Evolutionary conservation across 2,888 invertebrate species (phyloP), one percentile per base, ranked within the genome.

Genomic region (Thymelicus lineola): DNA sequence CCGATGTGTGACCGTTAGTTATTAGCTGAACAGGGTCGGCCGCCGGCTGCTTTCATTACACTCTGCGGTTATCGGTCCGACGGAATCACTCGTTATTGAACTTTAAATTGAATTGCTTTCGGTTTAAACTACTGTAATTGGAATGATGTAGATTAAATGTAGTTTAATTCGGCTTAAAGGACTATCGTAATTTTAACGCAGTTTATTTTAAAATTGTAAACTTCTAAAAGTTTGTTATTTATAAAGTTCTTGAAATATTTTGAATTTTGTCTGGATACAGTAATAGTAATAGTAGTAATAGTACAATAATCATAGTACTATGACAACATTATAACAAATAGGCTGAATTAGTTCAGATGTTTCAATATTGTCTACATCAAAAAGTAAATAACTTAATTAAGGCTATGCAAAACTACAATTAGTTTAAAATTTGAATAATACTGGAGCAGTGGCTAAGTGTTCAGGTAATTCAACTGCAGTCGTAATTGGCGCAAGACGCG

Each of bases 21-120:
- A 50, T 50, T 50, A 50, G 15, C 48, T 15, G 9, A 17, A 50
- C 9, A 50, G 48, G 48, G 17, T 50, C 48, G 15, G 17, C n/a
- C 17, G 17, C 15, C 48, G 15, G 17, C 6, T 50, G 48, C 48
- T 50, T 50, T 50, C 15, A 50, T 50, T 17, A 3, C 17, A 50
- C 7, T 50, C 7, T 50, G 48, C 9, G 48, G 48, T 50, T 50
- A 50, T 50, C 48, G 48, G 48, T 50, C 6, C 48, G 48, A 9
- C 48, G 17, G 7, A n/a, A 17, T 3, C 48, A 50, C 6, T 15
- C 17, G 15, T 50, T 17, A 17, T 50, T 50, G 48, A 50, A 50
- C 48, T 50, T 50, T 50, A 50, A 50, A 50, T 50, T 50, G 17
- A 50, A 50, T 50, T 50, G 48, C 48, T 50, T 17, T 15, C 2